Base-by-base conservation (phyloP, 2,888 invertebrate genomes). In the Orthosia gracilis region DNA sequence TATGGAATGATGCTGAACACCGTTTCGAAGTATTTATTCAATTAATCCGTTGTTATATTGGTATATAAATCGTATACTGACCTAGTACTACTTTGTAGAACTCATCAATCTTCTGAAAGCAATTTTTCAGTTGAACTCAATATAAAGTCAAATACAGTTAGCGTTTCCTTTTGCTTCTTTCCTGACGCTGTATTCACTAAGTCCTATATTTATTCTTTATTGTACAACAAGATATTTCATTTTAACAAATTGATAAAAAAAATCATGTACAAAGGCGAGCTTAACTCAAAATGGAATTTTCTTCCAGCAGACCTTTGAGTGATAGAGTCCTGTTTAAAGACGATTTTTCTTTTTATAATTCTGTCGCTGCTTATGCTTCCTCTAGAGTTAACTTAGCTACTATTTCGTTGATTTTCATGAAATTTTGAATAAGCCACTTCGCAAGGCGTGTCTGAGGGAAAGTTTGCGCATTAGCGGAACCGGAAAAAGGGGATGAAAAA, bases 401-500 rank as follows among this genome's bases (percentile, higher is more conserved):
- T 85, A 86, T 88, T 89, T 88, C 83, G 81, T 85, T 80, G 75
- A 88, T 85, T 89, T 90, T 88, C 85, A 89, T 90, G 80, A 90
- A 92, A 92, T 89, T 92, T 91, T 89, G 87, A 89, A 88, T 87
- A 89, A 85, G 85, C 84, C 80, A 87, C 87, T 86, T 89, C 85
- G 83, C 85, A 85, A 87, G 84, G 85, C 85, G 85, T 84, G 85
- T 78, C 90, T 88, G 88, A 78, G 82, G 80, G 82, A 90, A 92
- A 94, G 91, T 94, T 94, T 91, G 89, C 89, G 90, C 93, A 94
- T 94, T 94, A 93, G 92, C 91, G 88, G 86, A 88, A 87, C 90
- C 88, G 91, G 92, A 92, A 93, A 93, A 94, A 92, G 92, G 91
- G 91, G 91, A 92, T 92, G 93, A 93, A 92, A 93, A 94, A 94